Evolutionary conservation across 1,140 invertebrate species (phyloP).

Genomic region (Araneus ventricosus): DNA sequence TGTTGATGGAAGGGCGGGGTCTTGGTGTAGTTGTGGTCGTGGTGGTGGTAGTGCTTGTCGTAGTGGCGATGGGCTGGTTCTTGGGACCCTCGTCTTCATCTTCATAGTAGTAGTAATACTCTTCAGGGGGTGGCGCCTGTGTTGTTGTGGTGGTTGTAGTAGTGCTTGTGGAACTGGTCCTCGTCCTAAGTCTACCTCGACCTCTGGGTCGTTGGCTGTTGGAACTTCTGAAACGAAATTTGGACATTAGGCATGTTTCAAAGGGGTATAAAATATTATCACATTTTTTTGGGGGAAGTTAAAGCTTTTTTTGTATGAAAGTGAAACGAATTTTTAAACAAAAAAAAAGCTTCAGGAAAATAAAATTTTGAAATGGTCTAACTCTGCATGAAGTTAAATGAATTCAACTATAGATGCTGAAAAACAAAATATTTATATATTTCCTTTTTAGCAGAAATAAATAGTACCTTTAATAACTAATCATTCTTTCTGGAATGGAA

Average conservation of each 20-base stretch:
- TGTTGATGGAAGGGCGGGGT: background rate
- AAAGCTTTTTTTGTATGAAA: too few species aligned
- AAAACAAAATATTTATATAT: too few species aligned
- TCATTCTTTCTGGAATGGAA: too few species aligned
- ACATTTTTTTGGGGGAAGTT: too few species aligned
- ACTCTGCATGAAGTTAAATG: too few species aligned
- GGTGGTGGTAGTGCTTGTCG: constrained; percentile 73
- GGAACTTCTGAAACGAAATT: constrained; percentile 8
- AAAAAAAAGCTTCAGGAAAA: too few species aligned
- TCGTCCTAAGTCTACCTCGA: background rate
- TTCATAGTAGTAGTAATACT: constrained; percentile 72
- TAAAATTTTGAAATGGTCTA: too few species aligned
- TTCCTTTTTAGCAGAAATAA: too few species aligned
- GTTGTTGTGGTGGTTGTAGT: constrained; percentile 75
- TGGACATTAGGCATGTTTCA: background rate
- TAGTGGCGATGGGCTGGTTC: constrained; percentile 65
- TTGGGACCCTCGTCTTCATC: constrained; percentile 38
- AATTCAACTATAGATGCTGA: too few species aligned
- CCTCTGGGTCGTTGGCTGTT: background rate
- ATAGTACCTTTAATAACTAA: too few species aligned
- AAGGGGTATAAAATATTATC: too few species aligned
- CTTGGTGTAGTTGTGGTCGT: constrained; percentile 76
- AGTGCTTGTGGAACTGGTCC: constrained; percentile 45
- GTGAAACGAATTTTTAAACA: too few species aligned
- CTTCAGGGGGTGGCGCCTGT: background rate